Percentiles rank a stretch among this genome's conserved stretches.
phyloP scores from a whole-genome alignment of 2,113 vertebrate genomes.

The Pseudopodoces humilis region DNA sequence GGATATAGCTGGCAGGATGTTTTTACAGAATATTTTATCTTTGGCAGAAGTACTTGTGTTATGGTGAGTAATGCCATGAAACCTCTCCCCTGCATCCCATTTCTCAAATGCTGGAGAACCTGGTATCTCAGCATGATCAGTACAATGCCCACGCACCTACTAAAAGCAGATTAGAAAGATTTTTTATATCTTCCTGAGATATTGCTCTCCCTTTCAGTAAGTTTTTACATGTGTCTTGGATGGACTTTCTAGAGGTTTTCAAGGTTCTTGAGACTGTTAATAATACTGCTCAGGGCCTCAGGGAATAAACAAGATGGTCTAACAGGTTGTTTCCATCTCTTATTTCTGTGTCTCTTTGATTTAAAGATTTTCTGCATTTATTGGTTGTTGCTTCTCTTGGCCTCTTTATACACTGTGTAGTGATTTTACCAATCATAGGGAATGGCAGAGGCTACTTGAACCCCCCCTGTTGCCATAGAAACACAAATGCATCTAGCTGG shows the following conservation, averaged over 20 bases:
- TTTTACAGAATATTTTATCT: neutral
- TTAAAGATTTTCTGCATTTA: conserved; percentile 62
- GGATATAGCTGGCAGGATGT: neutral
- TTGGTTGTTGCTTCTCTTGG: conserved; percentile 44
- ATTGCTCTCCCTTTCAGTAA: conserved; percentile 9
- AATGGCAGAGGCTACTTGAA: conserved; percentile 40
- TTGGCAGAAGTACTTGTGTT: neutral
- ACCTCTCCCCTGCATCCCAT: neutral
- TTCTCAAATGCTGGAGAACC: neutral
- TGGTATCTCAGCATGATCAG: neutral
- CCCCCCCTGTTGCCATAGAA: conserved; percentile 39
- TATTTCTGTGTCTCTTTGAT: conserved; percentile 45
- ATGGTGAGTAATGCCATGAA: neutral
- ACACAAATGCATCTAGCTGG: conserved; percentile 42
- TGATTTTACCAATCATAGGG: conserved; percentile 23
- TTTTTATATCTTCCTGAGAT: conserved; percentile 21
- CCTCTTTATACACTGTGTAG: neutral
- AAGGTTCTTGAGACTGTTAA: conserved; percentile 26
- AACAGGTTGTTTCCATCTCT: conserved; percentile 47
- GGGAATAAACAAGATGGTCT: conserved; percentile 18
- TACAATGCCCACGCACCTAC: accelerated
- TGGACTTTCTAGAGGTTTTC: conserved; percentile 47
- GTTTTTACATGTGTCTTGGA: conserved; percentile 30
- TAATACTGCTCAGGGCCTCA: neutral
- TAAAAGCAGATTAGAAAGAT: neutral